These are phyloP conservation scores for Sardina pilchardus DNA, from an alignment of 2,113 vertebrate species.

Conservation along the genomic window DNA sequence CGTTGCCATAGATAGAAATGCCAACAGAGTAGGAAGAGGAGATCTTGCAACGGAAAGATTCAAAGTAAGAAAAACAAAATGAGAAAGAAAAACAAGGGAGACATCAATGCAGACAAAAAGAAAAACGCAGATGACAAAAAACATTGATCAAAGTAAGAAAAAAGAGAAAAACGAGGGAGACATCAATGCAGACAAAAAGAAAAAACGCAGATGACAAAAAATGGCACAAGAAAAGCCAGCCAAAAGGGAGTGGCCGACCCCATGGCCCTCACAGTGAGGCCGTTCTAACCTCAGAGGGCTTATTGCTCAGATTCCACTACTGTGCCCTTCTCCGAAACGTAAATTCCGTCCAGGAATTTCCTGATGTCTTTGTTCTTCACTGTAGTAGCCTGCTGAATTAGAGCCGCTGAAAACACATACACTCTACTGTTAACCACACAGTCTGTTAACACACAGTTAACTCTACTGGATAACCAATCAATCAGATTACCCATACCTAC, in stretches of 20 bases:
- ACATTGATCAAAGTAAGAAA: background rate
- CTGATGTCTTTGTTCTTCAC: slow-evolving; percentile 99
- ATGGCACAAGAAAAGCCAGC: background rate
- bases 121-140: background rate
- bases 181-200: background rate
- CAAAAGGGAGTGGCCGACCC: background rate
- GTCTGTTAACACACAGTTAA: too few relatives aligned
- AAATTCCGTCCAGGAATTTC: slow-evolving; percentile 99
- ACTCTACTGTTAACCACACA: slow-evolving; percentile 29
- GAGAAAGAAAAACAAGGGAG: background rate
- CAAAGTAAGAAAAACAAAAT: background rate
- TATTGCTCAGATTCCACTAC: slow-evolving; percentile 76
- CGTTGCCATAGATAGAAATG: background rate
- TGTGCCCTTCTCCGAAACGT: slow-evolving; percentile 97
- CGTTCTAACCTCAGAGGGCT: slow-evolving; percentile 70
- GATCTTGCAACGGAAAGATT: background rate
- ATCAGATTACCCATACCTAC: background rate
- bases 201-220: background rate
- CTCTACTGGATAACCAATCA: background rate
- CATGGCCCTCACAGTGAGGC: background rate
- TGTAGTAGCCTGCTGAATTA: slow-evolving; percentile 98
- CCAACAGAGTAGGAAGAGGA: background rate
- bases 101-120: background rate
- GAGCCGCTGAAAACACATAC: slow-evolving; percentile 81
- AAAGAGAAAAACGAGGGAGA: background rate